These are phyloP conservation scores for Ptilodon capucinus DNA, from an alignment of 2,888 invertebrate species.

Conservation along the genomic window DNA sequence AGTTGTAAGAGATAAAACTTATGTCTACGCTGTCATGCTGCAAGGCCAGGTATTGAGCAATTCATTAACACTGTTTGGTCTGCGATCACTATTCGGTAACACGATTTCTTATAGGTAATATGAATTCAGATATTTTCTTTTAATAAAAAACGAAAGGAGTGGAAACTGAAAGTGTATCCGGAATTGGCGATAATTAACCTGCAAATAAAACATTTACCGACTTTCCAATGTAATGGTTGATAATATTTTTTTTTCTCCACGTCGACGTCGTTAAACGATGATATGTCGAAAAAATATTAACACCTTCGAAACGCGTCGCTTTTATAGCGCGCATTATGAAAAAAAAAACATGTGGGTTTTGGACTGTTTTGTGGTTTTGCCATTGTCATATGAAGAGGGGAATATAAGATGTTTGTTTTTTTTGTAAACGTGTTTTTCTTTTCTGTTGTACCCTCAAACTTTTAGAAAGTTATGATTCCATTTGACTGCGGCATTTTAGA, in stretches of 20 bases:
- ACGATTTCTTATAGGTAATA: neutral
- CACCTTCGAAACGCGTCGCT: conserved; percentile 14
- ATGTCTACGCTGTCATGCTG: no score
- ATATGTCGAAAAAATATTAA: conserved; percentile 11
- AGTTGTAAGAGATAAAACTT: no score
- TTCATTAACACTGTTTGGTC: no score
- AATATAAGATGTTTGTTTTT: no score
- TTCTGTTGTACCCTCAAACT: no score
- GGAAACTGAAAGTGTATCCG: conserved; percentile 60
- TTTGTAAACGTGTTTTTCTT: no score
- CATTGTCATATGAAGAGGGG: neutral
- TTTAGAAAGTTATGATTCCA: no score
- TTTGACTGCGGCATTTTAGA: no score
- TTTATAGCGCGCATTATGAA: neutral
- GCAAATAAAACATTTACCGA: conserved; percentile 57
- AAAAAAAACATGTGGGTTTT: conserved; percentile 2
- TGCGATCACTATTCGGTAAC: neutral
- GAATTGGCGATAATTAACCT: conserved; percentile 58
- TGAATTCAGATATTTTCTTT: conserved; percentile 17
- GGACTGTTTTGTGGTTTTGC: neutral
- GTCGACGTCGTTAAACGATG: conserved; percentile 20
- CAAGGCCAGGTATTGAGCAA: no score
- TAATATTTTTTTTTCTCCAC: conserved; percentile 35
- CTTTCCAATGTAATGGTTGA: conserved; percentile 52
- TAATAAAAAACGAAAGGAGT: conserved; percentile 43